These are phyloP conservation scores for Polymixis flavicincta DNA, from an alignment of 2,888 invertebrate species.

Conservation along the genomic window DNA sequence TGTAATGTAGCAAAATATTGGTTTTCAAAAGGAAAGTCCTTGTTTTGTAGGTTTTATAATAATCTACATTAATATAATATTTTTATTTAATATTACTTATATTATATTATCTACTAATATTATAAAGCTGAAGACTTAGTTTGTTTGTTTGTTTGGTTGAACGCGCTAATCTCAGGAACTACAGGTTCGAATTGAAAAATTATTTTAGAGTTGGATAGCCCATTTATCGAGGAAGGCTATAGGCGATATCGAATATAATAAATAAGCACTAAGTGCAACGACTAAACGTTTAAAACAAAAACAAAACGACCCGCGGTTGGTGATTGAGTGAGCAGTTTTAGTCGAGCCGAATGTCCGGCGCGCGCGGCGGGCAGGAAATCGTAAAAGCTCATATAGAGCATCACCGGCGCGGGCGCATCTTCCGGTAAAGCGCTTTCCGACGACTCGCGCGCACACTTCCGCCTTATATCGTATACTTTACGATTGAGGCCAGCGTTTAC, in stretches of 20 bases:
- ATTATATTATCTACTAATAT: too few relatives aligned
- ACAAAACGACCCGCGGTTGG: constrained; percentile 65
- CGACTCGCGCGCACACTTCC: constrained; percentile 81
- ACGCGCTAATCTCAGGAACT: too few relatives aligned
- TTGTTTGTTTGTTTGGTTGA: too few relatives aligned
- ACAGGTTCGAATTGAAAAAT: too few relatives aligned
- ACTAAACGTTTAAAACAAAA: constrained; percentile 46
- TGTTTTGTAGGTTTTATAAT: not conserved
- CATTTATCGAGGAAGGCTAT: too few relatives aligned
- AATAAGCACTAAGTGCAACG: not conserved
- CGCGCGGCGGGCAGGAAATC: constrained; percentile 84
- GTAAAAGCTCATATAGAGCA: constrained; percentile 88
- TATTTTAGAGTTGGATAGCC: too few relatives aligned
- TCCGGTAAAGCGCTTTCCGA: constrained; percentile 86
- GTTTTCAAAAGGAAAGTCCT: not conserved
- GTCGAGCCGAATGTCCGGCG: constrained; percentile 73
- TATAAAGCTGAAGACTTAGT: too few relatives aligned
- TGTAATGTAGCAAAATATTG: not conserved
- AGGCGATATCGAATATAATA: too few relatives aligned
- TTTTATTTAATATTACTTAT: too few relatives aligned
- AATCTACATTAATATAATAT: too few relatives aligned
- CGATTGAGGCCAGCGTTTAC: constrained; percentile 75
- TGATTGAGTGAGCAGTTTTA: constrained; percentile 76
- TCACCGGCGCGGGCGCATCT: constrained; percentile 82
- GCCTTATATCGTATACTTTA: constrained; percentile 82